Evolutionary conservation across 2,888 invertebrate species (phyloP).

Genomic region (Liodrosophila aerea): DNA sequence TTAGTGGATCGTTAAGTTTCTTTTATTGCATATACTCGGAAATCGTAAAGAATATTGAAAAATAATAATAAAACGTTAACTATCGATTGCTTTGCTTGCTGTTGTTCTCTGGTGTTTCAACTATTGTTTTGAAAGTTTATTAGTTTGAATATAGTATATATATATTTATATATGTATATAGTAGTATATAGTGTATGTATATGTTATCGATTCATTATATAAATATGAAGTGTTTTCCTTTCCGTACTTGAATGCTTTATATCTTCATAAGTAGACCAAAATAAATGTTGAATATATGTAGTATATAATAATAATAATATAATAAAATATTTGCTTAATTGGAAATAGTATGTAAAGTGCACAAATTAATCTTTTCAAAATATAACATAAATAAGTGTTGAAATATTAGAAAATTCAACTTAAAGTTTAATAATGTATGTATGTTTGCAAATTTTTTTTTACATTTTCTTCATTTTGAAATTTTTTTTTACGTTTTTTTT

Average conservation of each 20-base stretch:
- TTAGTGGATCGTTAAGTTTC: conserved; percentile 22
- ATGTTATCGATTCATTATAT: conserved; percentile 37
- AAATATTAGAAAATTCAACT: background rate
- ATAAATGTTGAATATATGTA: background rate
- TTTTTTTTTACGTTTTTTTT: conserved; percentile 60
- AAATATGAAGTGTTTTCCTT: conserved; percentile 50
- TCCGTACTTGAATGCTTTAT: conserved; percentile 45
- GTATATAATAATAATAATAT: background rate
- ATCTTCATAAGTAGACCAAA: conserved; percentile 16
- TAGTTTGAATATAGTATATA: conserved; percentile 40
- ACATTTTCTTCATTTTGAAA: conserved; percentile 40
- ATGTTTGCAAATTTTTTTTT: conserved; percentile 33
- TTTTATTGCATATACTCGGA: conserved; percentile 48
- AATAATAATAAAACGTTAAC: conserved; percentile 30
- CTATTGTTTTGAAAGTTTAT: conserved; percentile 63
- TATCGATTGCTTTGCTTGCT: conserved; percentile 12
- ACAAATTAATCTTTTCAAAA: no score
- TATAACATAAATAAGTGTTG: conserved; percentile 3
- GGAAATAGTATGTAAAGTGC: no score
- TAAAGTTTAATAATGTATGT: conserved; percentile 9
- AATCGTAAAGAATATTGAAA: conserved; percentile 14
- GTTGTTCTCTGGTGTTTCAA: conserved; percentile 23
- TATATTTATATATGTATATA: conserved; percentile 38
- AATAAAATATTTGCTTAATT: no score
- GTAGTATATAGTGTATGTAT: background rate